These are phyloP conservation scores for Miichthys miiuy DNA, from an alignment of 2,797 vertebrate genomes.

Conservation along the genomic window DNA sequence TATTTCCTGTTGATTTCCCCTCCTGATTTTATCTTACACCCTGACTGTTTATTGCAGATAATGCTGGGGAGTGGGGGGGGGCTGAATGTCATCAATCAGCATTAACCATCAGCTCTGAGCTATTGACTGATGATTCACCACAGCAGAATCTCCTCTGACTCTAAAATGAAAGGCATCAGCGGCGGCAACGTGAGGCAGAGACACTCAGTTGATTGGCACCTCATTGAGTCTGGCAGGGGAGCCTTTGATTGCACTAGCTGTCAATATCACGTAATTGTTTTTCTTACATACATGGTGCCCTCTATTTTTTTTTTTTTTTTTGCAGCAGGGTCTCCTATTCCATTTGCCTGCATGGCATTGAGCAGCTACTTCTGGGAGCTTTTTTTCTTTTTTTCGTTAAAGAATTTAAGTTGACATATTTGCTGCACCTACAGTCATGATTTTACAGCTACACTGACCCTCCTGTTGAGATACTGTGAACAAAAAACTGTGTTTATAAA, in stretches of 20 bases:
- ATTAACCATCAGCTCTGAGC: slow-evolving; percentile 83
- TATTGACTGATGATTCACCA: slow-evolving; percentile 85
- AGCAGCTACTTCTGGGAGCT: slow-evolving; percentile 5
- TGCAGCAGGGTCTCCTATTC: slow-evolving; percentile 31
- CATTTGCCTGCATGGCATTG: slow-evolving; percentile 22
- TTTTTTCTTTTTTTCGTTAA: background rate
- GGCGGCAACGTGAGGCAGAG: slow-evolving; percentile 72
- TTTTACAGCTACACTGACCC: background rate
- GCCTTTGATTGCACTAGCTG: slow-evolving; percentile 85
- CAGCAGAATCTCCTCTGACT: slow-evolving; percentile 80
- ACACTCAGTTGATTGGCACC: slow-evolving; percentile 87
- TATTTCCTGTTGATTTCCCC: slow-evolving; percentile 21
- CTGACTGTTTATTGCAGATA: slow-evolving; percentile 53
- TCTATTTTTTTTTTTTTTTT: slow-evolving; percentile 43
- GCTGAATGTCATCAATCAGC: slow-evolving; percentile 85
- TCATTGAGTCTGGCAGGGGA: slow-evolving; percentile 84
- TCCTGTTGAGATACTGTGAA: slow-evolving; percentile 23
- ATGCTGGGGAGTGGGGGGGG: slow-evolving; percentile 26
- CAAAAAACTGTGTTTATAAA: slow-evolving; percentile 28
- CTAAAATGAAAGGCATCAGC: slow-evolving; percentile 83
- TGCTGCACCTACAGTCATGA: background rate
- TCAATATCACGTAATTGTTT: slow-evolving; percentile 84
- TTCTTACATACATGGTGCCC: slow-evolving; percentile 75
- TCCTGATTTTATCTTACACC: slow-evolving; percentile 26
- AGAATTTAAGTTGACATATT: background rate